Conservation (phyloP, 2,888 invertebrate species). For the Ctenicera cuprea region DNA sequence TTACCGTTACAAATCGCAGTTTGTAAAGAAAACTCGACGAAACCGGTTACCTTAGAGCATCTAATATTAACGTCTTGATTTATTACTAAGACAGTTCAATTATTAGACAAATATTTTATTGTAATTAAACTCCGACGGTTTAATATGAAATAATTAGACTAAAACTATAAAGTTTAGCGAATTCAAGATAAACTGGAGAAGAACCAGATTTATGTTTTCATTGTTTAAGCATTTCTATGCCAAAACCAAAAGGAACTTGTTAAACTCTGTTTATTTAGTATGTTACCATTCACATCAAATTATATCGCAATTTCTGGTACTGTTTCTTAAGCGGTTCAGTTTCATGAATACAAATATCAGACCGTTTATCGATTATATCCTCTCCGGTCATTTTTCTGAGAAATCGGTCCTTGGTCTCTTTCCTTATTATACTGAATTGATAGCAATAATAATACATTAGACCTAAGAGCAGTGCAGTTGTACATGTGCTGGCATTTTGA, state of each 20-base stretch:
- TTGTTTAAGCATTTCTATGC: neutral
- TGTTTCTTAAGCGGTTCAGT: slow-evolving; percentile 8
- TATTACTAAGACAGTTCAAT: too few species aligned
- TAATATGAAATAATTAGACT: too few species aligned
- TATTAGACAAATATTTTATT: too few species aligned
- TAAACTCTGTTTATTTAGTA: slow-evolving; percentile 11
- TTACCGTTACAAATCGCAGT: slow-evolving; percentile 53
- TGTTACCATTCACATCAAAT: slow-evolving; percentile 16
- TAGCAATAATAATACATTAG: neutral
- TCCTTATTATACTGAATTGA: neutral
- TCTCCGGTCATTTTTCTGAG: neutral
- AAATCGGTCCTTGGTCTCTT: neutral
- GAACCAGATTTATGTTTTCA: too few species aligned
- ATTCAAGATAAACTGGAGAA: too few species aligned
- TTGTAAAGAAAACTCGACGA: slow-evolving; percentile 21
- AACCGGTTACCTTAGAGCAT: neutral
- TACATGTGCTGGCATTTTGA: too few species aligned
- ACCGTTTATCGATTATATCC: slow-evolving; percentile 20
- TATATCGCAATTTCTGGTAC: slow-evolving; percentile 6
- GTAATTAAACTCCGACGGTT: too few species aligned
- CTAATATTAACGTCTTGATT: neutral
- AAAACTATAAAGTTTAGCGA: too few species aligned
- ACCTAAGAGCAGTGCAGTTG: too few species aligned
- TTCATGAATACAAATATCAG: slow-evolving; percentile 31
- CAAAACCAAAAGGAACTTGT: neutral